Base-by-base conservation (phyloP, 2,888 invertebrate species). In the Microdon myrmicae region DNA sequence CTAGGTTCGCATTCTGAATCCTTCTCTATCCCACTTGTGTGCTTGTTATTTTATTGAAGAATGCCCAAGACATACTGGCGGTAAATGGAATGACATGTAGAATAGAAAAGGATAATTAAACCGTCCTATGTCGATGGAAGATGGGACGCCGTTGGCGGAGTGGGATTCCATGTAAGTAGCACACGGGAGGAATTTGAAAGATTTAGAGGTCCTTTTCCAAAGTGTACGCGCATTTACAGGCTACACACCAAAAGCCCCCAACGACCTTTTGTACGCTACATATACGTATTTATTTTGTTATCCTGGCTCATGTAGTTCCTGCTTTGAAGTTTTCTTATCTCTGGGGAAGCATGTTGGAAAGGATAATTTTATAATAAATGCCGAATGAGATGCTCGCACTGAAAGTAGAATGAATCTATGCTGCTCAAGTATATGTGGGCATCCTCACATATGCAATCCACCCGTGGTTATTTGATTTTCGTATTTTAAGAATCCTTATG, bases 41-140 rank as follows among this genome's bases (percentile, higher is more conserved):
- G n/a, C n/a, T n/a, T n/a, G n/a, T n/a, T n/a, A n/a, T n/a, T n/a
- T n/a, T n/a, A n/a, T n/a, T n/a, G n/a, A n/a, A n/a, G n/a, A n/a
- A n/a, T n/a, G n/a, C n/a, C n/a, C n/a, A n/a, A n/a, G n/a, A n/a
- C n/a, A n/a, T n/a, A n/a, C n/a, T 32, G 39, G 31, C 32, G 49
- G 25, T 19, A 19, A 64, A 51, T 12, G 17, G 34, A 47, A 56
- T 58, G 64, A 64, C 58, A 64, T 64, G 64, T 64, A 53, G 58
- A 64, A 58, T 53, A 53, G 58, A 64, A 44, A 58, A 43, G 58
- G 64, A 64, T 64, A 64, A 64, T 64, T 64, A 64, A 64, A 64
- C 43, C 51, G 53, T 64, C 32, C 64, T 58, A 64, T 53, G 58
- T 53, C 58, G 45, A 61, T 28, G 38, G 31, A 35, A 47, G 49